phyloP scores from a whole-genome alignment of 2,113 vertebrate species.

The Fregetta grallaria region DNA sequence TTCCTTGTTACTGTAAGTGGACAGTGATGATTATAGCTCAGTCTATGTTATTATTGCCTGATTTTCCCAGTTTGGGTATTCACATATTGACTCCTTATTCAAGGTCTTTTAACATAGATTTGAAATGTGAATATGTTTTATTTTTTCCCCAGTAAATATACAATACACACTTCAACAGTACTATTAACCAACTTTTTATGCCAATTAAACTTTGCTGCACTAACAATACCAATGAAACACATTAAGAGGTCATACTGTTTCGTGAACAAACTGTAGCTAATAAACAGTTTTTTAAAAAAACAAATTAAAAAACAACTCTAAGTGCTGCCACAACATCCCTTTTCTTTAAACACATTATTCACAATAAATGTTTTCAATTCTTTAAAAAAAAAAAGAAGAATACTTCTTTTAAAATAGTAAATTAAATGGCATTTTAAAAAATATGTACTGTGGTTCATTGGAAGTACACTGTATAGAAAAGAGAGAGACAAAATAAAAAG shows the following conservation, averaged over 20 bases:
- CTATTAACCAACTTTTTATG: slow-evolving; percentile 77
- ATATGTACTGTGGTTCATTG: slow-evolving; percentile 73
- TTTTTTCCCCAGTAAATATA: slow-evolving; percentile 81
- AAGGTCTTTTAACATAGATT: slow-evolving; percentile 72
- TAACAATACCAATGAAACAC: slow-evolving; percentile 81
- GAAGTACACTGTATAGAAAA: slow-evolving; percentile 69
- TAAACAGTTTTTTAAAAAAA: slow-evolving; percentile 70
- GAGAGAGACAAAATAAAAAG: slow-evolving; percentile 52
- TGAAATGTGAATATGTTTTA: slow-evolving; percentile 83
- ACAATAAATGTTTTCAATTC: slow-evolving; percentile 73
- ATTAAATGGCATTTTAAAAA: slow-evolving; percentile 69
- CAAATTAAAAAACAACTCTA: slow-evolving; percentile 75
- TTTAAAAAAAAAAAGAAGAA: slow-evolving; percentile 46
- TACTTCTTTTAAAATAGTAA: slow-evolving; percentile 68
- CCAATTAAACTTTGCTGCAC: slow-evolving; percentile 77
- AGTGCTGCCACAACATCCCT: slow-evolving; percentile 76
- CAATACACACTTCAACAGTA: slow-evolving; percentile 83
- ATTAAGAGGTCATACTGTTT: slow-evolving; percentile 74
- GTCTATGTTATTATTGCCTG: slow-evolving; percentile 66
- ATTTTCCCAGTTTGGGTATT: slow-evolving; percentile 28
- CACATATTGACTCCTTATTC: slow-evolving; percentile 62
- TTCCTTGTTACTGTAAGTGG: slow-evolving; percentile 59
- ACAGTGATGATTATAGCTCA: slow-evolving; percentile 64
- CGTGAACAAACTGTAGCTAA: slow-evolving; percentile 73
- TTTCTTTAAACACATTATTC: slow-evolving; percentile 75